Evolutionary conservation across 2,113 vertebrate genomes (phyloP), one percentile per base, ranked within the genome.

Genomic region (Brachyistius frenatus): DNA sequence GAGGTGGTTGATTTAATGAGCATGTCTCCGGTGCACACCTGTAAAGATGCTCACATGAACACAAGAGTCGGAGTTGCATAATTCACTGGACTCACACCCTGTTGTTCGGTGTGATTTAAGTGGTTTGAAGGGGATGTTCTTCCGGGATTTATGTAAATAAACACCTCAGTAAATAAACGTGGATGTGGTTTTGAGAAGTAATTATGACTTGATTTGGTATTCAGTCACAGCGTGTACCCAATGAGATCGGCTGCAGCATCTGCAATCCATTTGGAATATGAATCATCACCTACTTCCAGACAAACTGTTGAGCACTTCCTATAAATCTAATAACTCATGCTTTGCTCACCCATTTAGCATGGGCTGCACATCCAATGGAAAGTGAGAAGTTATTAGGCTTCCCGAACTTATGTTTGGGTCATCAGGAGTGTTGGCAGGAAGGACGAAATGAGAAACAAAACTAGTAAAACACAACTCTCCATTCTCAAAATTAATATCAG

Each of bases 221-320:
- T 79, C 50, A 50, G 63, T 85, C 73, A 11, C 80, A 63, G 61
- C 57, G 16, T 73, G 66, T 80, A 70, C 82, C 81, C 39, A 33
- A 23, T 23, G 37, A 85, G 73, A 74, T 74, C 55, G 78, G 76
- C 77, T 71, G 1, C 61, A 70, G 76, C 89, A 87, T 89, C 83
- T 91, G 91, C 63, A 85, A 90, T 46, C 73, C 73, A 90, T 92
- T 89, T 85, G 70, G 66, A 86, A 85, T 63, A 81, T 89, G 86
- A 91, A 82, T 88, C 90, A 88, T 89, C 88, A 74, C 62, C 76
- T 73, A 80, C 74, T 86, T 89, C 66, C 83, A 79, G 76, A 81
- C 66, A 82, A 88, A 84, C 79, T 79, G 66, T 90, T 73, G 69
- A 88, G 73, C 81, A 83, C 86, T 87, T 89, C 75, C 75, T 83